Evolutionary conservation across 1,140 invertebrate genomes (phyloP).

Genomic region (Cepaea nemoralis): DNA sequence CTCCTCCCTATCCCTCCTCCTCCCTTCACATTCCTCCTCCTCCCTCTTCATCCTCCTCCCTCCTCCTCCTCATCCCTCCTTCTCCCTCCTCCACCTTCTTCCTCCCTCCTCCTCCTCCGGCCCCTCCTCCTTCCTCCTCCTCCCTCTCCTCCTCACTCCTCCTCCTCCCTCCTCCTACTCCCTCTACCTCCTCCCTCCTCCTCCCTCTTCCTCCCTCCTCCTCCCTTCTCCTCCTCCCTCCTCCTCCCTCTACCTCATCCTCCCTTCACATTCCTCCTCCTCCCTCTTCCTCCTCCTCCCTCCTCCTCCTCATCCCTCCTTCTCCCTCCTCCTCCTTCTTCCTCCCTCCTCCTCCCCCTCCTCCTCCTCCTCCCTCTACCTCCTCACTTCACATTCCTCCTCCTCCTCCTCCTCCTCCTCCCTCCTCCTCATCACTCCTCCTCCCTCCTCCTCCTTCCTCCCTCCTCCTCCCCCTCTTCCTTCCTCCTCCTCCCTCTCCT

Average conservation of each 20-base stretch:
- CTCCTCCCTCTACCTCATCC: neutral
- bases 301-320: neutral
- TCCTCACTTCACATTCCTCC: neutral
- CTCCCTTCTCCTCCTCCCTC: neutral
- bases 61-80: neutral
- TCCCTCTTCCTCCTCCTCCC: neutral
- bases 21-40: neutral
- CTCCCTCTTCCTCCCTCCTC: neutral
- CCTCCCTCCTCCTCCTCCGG: neutral
- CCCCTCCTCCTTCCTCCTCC: neutral
- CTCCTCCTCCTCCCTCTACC: neutral
- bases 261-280: neutral
- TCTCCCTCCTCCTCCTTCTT: neutral
- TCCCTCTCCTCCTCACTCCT: neutral
- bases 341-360: neutral
- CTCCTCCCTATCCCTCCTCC: neutral
- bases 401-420: neutral
- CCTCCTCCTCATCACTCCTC: neutral
- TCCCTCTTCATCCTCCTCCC: neutral
- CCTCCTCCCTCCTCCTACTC: neutral
- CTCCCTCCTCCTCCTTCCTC: neutral
- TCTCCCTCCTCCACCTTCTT: neutral
- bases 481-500: neutral
- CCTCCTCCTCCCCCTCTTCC: neutral
- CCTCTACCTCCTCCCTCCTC: neutral